Conservation (phyloP, 2,113 vertebrate genomes). For the Galbula dea region DNA sequence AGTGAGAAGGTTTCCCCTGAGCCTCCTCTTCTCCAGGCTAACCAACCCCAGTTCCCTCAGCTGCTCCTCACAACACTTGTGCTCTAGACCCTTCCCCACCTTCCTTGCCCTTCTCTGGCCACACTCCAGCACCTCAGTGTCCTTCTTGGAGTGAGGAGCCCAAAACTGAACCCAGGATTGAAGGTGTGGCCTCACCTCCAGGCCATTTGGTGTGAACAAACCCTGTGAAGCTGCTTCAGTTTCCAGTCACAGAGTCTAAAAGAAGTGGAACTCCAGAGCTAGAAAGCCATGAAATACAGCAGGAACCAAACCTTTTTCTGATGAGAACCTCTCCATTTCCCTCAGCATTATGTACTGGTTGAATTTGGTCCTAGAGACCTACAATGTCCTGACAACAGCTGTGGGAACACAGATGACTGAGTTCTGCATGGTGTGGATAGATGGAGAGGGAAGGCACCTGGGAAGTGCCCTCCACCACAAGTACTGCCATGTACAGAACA, state of each 20-base stretch:
- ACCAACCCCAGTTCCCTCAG: too few species aligned
- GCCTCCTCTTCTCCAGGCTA: too few species aligned
- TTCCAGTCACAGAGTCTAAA: not conserved
- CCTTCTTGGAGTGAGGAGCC: too few species aligned
- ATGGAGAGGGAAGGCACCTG: not conserved
- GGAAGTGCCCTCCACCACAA: not conserved
- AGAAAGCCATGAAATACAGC: not conserved
- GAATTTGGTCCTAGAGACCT: not conserved
- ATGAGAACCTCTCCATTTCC: not conserved
- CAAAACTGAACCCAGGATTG: too few species aligned
- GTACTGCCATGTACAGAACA: not conserved
- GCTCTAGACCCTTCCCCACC: too few species aligned
- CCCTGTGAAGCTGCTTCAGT: not conserved
- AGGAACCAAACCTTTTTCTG: not conserved
- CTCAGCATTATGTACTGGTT: not conserved
- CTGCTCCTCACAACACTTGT: too few species aligned
- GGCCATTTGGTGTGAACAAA: not conserved
- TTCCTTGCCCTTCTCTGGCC: too few species aligned
- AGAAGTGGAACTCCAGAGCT: not conserved
- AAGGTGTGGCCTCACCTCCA: too few species aligned
- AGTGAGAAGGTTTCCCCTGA: too few species aligned
- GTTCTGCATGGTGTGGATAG: rapidly evolving
- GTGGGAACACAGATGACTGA: rapidly evolving
- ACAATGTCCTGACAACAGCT: not conserved
- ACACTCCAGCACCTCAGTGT: too few species aligned